These are phyloP conservation scores for Lasius platythorax DNA, from an alignment of 2,888 invertebrate genomes.

Conservation along the genomic window DNA sequence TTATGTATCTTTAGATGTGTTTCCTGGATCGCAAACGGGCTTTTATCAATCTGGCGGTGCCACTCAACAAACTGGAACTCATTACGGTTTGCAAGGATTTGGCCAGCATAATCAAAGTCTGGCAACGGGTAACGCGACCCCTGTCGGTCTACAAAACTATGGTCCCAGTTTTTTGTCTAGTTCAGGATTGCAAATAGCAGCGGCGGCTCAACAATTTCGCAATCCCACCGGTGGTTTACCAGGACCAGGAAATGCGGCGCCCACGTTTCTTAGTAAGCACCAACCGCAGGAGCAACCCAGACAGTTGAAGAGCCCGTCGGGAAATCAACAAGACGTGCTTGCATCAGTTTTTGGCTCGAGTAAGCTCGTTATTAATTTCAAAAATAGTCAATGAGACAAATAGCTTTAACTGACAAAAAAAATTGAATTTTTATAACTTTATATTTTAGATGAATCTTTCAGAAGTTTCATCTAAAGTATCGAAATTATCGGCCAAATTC, in stretches of 20 bases:
- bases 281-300: slow-evolving; percentile 84
- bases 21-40: slow-evolving; percentile 84
- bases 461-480: background rate
- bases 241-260: slow-evolving; percentile 83
- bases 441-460: background rate
- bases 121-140: slow-evolving; percentile 85
- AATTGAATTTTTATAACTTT: background rate
- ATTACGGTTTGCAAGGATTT: slow-evolving; percentile 85
- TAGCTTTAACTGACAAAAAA: background rate
- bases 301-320: slow-evolving; percentile 84
- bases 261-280: slow-evolving; percentile 83
- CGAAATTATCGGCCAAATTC: background rate
- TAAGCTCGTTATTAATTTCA: slow-evolving; percentile 77
- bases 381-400: background rate
- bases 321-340: slow-evolving; percentile 86
- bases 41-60: slow-evolving; percentile 85
- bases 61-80: slow-evolving; percentile 84
- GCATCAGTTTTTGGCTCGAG: slow-evolving; percentile 88
- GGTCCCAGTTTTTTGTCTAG: slow-evolving; percentile 88
- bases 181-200: slow-evolving; percentile 89
- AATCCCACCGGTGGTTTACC: slow-evolving; percentile 87
- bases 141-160: slow-evolving; percentile 86
- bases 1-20: slow-evolving; percentile 80
- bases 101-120: slow-evolving; percentile 85
- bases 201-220: slow-evolving; percentile 89